phyloP scores from a whole-genome alignment of 1,140 invertebrate species.

The Cydia fagiglandana region DNA sequence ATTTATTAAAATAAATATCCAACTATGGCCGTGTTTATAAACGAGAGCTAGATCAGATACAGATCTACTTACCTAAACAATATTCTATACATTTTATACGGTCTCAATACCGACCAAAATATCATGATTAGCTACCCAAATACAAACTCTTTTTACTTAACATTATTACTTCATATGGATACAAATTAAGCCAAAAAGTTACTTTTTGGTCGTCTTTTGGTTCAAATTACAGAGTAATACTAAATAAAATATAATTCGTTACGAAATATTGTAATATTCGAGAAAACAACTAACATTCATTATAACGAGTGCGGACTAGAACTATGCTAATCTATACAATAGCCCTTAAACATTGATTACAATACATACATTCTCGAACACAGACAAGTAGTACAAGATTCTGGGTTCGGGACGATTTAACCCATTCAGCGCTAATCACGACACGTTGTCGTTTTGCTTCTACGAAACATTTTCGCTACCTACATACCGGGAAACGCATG shows the following conservation, averaged over 20 bases:
- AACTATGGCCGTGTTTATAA: neutral
- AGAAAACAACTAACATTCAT: conserved; percentile 24
- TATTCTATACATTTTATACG: conserved; percentile 2
- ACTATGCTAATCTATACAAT: conserved; percentile 8
- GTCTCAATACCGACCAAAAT: neutral
- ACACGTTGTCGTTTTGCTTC: too few relatives aligned
- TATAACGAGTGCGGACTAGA: conserved; percentile 24
- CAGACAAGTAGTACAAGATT: neutral
- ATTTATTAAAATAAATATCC: conserved; percentile 30
- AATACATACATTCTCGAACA: neutral
- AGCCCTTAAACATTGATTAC: conserved; percentile 26
- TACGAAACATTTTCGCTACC: too few relatives aligned
- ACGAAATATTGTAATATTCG: neutral
- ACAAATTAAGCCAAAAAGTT: neutral
- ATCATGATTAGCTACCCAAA: neutral
- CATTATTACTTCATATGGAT: neutral
- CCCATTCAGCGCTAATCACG: too few relatives aligned
- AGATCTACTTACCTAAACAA: conserved; percentile 6
- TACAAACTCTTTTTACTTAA: neutral
- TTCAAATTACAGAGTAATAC: neutral
- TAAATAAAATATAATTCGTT: conserved; percentile 23
- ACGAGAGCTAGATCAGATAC: neutral
- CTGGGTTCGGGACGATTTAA: neutral
- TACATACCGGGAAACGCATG: too few relatives aligned
- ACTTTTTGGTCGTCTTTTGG: conserved; percentile 18